Evolutionary conservation across 2,888 invertebrate genomes (phyloP).

Genomic region (Mamestra brassicae): DNA sequence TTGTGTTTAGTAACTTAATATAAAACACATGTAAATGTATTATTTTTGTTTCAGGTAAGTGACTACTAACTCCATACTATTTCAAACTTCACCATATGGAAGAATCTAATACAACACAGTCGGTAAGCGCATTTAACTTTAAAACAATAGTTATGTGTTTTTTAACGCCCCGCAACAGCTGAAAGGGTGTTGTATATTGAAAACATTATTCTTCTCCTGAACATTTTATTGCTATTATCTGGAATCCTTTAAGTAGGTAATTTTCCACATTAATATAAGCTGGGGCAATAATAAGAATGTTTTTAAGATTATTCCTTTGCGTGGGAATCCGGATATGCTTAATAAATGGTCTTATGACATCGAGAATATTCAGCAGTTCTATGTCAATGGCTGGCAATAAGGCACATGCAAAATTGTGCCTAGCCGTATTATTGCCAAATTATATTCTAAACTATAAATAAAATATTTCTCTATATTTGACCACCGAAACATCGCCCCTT

Average conservation of each 20-base stretch:
- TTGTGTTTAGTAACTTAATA: not conserved
- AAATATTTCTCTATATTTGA: not conserved
- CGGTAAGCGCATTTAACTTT: slow-evolving; percentile 32
- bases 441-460: not conserved
- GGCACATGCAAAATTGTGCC: not conserved
- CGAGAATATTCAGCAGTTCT: not conserved
- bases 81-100: not conserved
- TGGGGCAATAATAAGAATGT: slow-evolving; percentile 10
- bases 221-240: slow-evolving; percentile 3
- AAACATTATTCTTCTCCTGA: slow-evolving; percentile 10
- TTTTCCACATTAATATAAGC: slow-evolving; percentile 10
- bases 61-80: not conserved
- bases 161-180: not conserved
- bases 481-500: not conserved
- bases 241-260: not conserved
- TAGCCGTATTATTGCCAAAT: not conserved
- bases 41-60: slow-evolving; percentile 61
- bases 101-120: not conserved
- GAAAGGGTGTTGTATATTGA: slow-evolving; percentile 5
- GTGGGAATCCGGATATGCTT: slow-evolving; percentile 14
- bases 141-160: slow-evolving; percentile 5
- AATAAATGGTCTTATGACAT: not conserved
- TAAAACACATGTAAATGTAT: not conserved
- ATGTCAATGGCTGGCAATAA: slow-evolving; percentile 1
- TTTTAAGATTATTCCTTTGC: slow-evolving; percentile 11